Base-by-base conservation (phyloP, 2,113 vertebrate species). In the Hydrochoerus hydrochaeris region DNA sequence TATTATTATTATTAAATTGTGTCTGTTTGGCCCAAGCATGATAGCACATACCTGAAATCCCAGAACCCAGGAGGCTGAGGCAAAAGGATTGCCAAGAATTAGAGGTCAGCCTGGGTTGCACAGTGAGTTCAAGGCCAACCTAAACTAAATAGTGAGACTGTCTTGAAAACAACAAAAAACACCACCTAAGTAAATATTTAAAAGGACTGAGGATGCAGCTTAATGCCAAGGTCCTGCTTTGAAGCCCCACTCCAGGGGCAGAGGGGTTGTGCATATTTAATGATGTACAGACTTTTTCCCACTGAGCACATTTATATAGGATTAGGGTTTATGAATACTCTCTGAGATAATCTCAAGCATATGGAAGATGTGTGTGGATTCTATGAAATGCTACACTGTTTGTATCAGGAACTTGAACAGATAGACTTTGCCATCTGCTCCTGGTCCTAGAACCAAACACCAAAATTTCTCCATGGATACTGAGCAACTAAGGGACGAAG, bases 401-500 rank as follows among this genome's bases (percentile, higher is more conserved):
- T 38, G 28, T n/a, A 49, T 9, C 22, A 78, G 12, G 3, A 20
- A 78, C 26, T 88, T 8, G 28, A 89, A n/a, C 28, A 28, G 26
- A 38, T 71, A 57, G 49, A 87, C n/a, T n/a, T 35, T 35, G 3
- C 19, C 41, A 19, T 54, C 83, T 78, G 46, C 67, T 19, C 32
- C 24, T 63, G 2, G 8, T 75, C 35, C 57, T 54, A n/a, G 26
- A 92, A 77, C 44, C 58, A 54, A 26, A 22, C 44, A 28, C 28
- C 14, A 2, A 78, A 46, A 77, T n/a, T 54, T 46, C 26, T 1
- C 24, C 54, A 52, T 75, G 28, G 58, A 78, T 16, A 52, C 44
- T 26, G 8, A n/a, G 35, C 58, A 12, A 75, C 13, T 0, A 0
- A n/a, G 17, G 71, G 14, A 58, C 17, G 0, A 4, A 44, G 44